Evolutionary conservation across 2,797 vertebrate species (phyloP), one percentile per base, ranked within the genome.

Genomic region (Fistularia commersonii): DNA sequence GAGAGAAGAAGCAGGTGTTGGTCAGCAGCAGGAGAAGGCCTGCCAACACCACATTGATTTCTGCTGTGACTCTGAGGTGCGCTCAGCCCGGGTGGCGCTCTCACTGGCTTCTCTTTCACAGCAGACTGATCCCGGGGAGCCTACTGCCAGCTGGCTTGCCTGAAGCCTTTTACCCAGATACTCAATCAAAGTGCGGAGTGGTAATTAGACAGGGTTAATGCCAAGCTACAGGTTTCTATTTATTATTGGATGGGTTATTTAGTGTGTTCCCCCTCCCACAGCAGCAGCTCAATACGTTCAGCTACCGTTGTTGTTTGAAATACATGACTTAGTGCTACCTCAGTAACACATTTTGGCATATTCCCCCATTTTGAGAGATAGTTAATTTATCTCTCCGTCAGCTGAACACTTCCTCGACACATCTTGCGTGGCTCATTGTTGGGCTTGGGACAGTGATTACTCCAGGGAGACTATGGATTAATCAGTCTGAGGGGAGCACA

Each of bases 141-240:
- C 46, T 32, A 1, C 3, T 45, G 77, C 73, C 83, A 79, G 76
- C 74, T 79, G 72, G 77, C 72, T 64, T 13, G 59, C 69, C 73
- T 42, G 9, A 11, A 71, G 64, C 64, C 36, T 62, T 80, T 66
- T 56, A 59, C 56, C 69, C 50, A 54, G 57, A 57, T 68, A 76
- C 66, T 84, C 76, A 63, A 79, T 84, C 83, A 81, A 69, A 71
- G 44, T 31, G 56, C 9, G 4, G 43, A 42, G 66, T 62, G 60
- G 51, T 81, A 81, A 89, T 82, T 73, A 78, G 76, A 80, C 76
- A 64, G 72, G 64, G 77, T 80, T 77, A 81, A 77, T 32, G 51
- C 73, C 54, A 60, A 37, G 55, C 51, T 77, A 73, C 77, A 59
- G 74, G 72, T 77, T 69, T 41, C 59, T 69, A 36, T 68, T 75